phyloP scores from a whole-genome alignment of 2,113 vertebrate species.

The Chamaetylas fuelleborni region DNA sequence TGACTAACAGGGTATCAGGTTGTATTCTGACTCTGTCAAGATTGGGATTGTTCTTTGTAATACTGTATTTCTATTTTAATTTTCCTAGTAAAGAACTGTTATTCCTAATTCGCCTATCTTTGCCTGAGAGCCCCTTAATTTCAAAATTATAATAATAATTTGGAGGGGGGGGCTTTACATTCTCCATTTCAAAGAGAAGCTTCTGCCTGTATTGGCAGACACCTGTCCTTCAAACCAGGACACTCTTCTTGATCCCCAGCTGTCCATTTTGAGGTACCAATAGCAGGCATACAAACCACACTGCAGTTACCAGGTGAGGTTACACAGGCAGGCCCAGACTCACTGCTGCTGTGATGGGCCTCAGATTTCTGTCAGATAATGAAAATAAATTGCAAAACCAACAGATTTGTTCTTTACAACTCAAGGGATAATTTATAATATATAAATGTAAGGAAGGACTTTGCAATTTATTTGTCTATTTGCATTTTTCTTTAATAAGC shows the following conservation, averaged over 20 bases:
- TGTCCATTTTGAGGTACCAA: background rate
- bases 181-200: too few relatives aligned
- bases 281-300: background rate
- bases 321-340: background rate
- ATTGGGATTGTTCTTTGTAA: too few relatives aligned
- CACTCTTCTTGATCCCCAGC: background rate
- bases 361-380: background rate
- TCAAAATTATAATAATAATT: too few relatives aligned
- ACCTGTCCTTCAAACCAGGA: too few relatives aligned
- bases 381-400: background rate
- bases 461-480: background rate
- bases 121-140: too few relatives aligned
- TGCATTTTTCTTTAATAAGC: background rate
- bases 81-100: too few relatives aligned
- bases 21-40: too few relatives aligned
- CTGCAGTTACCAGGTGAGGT: background rate
- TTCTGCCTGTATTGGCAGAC: too few relatives aligned
- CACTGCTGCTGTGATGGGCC: rapidly evolving
- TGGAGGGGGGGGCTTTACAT: too few relatives aligned
- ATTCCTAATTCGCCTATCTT: too few relatives aligned
- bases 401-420: background rate
- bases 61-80: too few relatives aligned
- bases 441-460: background rate
- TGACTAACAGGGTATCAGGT: too few relatives aligned
- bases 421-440: background rate